Percentiles rank a stretch among this genome's conserved stretches.
Evolutionary conservation across 2,888 invertebrate genomes (phyloP).

Genomic region (Emmelina monodactyla): DNA sequence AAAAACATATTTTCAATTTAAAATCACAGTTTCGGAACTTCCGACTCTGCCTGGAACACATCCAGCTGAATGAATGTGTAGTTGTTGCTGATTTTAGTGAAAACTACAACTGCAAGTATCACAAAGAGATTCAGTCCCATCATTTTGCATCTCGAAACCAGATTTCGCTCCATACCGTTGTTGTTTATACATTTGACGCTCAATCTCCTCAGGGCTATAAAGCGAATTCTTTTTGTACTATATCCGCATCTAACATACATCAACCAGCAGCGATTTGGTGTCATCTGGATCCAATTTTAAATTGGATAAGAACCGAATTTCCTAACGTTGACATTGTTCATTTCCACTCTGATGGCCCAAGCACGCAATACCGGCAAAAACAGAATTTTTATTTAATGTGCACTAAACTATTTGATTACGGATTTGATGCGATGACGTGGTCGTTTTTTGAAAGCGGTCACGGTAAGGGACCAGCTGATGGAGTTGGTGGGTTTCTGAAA

Average conservation of each 20-base stretch:
- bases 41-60: slow-evolving; percentile 9
- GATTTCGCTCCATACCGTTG: slow-evolving; percentile 28
- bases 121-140: slow-evolving; percentile 24
- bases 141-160: slow-evolving; percentile 28
- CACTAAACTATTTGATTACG: slow-evolving; percentile 14
- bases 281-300: slow-evolving; percentile 10
- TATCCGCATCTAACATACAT: slow-evolving; percentile 4
- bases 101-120: slow-evolving; percentile 21
- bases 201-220: neutral
- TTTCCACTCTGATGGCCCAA: slow-evolving; percentile 10
- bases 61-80: slow-evolving; percentile 10
- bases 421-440: slow-evolving; percentile 4
- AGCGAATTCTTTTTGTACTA: slow-evolving; percentile 19
- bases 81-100: slow-evolving; percentile 23
- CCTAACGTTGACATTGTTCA: slow-evolving; percentile 5
- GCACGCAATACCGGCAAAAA: slow-evolving; percentile 10
- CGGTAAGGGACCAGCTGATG: slow-evolving; percentile 16
- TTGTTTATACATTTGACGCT: slow-evolving; percentile 19
- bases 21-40: slow-evolving; percentile 9
- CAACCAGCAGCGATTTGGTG: slow-evolving; percentile 13
- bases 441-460: slow-evolving; percentile 13
- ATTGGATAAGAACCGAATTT: slow-evolving; percentile 1
- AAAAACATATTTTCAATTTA: neutral
- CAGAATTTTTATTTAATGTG: slow-evolving; percentile 22
- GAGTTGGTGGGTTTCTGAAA: slow-evolving; percentile 13